These are phyloP conservation scores for Gymnorhina tibicen DNA, from an alignment of 2,113 vertebrate genomes.

Conservation along the genomic window DNA sequence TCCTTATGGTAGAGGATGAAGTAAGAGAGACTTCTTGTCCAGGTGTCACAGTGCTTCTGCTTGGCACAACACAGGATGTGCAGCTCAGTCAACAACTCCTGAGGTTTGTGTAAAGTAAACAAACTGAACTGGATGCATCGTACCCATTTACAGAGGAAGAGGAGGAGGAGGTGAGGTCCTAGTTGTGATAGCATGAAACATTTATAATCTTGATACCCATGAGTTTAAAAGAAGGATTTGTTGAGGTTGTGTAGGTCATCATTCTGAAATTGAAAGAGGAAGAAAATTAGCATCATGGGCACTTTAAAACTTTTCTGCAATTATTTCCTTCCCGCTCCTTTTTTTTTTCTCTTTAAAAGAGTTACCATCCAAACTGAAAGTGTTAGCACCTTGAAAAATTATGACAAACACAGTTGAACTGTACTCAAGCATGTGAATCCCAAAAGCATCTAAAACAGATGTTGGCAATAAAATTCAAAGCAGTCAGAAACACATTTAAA, in stretches of 20 bases:
- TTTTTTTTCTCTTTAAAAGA: background rate
- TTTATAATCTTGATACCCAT: constrained; percentile 79
- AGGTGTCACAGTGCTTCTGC: constrained; percentile 82
- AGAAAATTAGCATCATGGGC: background rate
- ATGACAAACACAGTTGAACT: background rate
- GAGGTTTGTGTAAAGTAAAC: constrained; percentile 86
- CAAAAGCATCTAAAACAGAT: constrained; percentile 46
- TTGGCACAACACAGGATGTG: constrained; percentile 80
- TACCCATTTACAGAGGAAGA: constrained; percentile 79
- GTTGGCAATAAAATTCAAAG: constrained; percentile 42
- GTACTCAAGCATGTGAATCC: constrained; percentile 22
- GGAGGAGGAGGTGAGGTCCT: constrained; percentile 76
- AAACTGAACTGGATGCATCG: constrained; percentile 79
- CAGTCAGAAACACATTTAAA: constrained; percentile 13
- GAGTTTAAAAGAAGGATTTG: constrained; percentile 76
- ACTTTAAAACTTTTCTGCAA: background rate
- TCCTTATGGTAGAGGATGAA: constrained; percentile 71
- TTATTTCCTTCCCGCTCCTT: background rate
- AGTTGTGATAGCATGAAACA: constrained; percentile 78
- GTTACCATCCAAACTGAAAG: background rate
- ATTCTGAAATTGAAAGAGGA: constrained; percentile 72
- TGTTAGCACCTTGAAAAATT: constrained; percentile 3
- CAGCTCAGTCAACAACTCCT: constrained; percentile 84
- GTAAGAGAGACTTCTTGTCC: constrained; percentile 70
- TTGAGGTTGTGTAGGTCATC: constrained; percentile 81